These are phyloP conservation scores for Xiphophorus hellerii DNA, from an alignment of 2,113 vertebrate genomes.

Conservation along the genomic window DNA sequence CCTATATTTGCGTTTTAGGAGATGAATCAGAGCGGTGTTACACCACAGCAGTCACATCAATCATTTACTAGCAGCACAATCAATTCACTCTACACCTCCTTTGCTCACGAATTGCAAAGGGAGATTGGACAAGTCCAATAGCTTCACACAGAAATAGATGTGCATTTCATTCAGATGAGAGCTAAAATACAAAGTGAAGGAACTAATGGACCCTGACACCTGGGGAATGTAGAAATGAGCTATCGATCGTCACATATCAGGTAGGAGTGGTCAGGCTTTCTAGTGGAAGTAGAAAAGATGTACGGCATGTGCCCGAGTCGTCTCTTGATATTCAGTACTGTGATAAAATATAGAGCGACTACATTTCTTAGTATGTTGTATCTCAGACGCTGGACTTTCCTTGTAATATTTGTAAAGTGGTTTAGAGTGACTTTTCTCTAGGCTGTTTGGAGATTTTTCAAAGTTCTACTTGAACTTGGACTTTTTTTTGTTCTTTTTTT, in stretches of 20 bases:
- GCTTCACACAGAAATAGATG: slow-evolving; percentile 3
- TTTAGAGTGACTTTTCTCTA: not conserved
- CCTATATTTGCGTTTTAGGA: slow-evolving; percentile 10
- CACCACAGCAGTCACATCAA: slow-evolving; percentile 32
- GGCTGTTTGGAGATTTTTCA: not conserved
- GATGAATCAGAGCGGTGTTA: slow-evolving; percentile 23
- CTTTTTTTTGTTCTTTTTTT: not conserved
- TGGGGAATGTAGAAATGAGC: slow-evolving; percentile 51
- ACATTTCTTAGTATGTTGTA: not conserved
- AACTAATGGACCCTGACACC: slow-evolving; percentile 43
- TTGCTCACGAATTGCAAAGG: slow-evolving; percentile 9
- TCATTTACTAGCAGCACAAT: slow-evolving; percentile 35
- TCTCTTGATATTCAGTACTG: slow-evolving; percentile 5
- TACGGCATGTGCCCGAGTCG: slow-evolving; percentile 1
- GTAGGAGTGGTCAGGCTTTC: slow-evolving; percentile 5
- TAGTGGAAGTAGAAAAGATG: slow-evolving; percentile 3
- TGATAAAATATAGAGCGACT: not conserved
- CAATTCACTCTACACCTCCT: slow-evolving; percentile 30
- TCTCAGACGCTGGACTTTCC: not conserved
- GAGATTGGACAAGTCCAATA: slow-evolving; percentile 52
- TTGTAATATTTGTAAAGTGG: no score
- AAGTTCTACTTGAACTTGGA: not conserved
- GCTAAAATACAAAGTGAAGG: slow-evolving; percentile 13
- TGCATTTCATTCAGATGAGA: slow-evolving; percentile 10
- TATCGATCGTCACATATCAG: slow-evolving; percentile 27